Evolutionary conservation across 2,888 invertebrate genomes (phyloP).

Genomic region (Geotrupes spiniger): DNA sequence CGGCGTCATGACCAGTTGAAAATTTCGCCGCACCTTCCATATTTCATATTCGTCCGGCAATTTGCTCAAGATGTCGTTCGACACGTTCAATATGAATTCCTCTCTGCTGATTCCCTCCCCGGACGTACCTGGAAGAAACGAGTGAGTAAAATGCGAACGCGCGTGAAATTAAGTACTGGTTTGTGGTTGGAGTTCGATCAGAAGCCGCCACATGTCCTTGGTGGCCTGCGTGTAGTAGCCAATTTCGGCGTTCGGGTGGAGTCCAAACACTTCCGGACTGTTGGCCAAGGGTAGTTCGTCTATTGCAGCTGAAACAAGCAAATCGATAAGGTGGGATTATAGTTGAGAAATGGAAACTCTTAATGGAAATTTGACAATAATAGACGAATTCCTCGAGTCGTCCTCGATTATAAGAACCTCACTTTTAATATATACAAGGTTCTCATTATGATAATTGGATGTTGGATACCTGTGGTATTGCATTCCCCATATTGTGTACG

Average conservation of each 20-base stretch:
- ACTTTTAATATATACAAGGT: too few species aligned
- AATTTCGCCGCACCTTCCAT: slow-evolving; percentile 74
- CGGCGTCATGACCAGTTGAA: slow-evolving; percentile 77
- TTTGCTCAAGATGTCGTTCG: slow-evolving; percentile 73
- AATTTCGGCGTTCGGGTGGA: slow-evolving; percentile 94
- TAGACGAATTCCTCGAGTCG: too few species aligned
- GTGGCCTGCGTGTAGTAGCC: slow-evolving; percentile 88
- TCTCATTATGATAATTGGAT: too few species aligned
- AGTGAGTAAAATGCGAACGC: slow-evolving; percentile 47
- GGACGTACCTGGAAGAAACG: slow-evolving; percentile 56
- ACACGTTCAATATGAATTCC: slow-evolving; percentile 78
- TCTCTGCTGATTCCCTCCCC: slow-evolving; percentile 78
- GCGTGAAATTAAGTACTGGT: slow-evolving; percentile 67
- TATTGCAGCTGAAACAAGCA: slow-evolving; percentile 76
- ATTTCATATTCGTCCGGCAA: slow-evolving; percentile 77
- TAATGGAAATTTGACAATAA: too few species aligned
- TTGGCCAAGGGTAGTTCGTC: slow-evolving; percentile 80
- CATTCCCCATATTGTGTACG: too few species aligned
- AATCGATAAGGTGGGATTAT: too few species aligned
- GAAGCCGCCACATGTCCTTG: slow-evolving; percentile 79
- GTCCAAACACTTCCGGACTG: slow-evolving; percentile 87
- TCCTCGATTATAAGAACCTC: too few species aligned
- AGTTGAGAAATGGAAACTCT: neutral
- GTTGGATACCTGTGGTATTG: too few species aligned
- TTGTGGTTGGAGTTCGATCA: slow-evolving; percentile 88